Base-by-base conservation (phyloP, 2,113 vertebrate genomes). In the Spilogale gracilis region DNA sequence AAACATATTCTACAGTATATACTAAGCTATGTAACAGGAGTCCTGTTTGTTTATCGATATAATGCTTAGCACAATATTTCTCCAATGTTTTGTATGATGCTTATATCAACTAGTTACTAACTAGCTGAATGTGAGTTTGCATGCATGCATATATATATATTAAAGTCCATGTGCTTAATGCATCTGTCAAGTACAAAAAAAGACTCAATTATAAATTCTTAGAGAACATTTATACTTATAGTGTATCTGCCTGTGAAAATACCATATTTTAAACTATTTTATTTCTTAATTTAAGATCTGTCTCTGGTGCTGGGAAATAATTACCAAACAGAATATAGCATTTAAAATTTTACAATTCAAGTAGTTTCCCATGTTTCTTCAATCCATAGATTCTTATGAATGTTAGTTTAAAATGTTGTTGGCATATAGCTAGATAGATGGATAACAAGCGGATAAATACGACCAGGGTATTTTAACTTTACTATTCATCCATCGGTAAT, bases 281-380 rank as follows among this genome's bases (percentile, higher is more conserved):
- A 69, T 73, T 18, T 7, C 1, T 4, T 71, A 93, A 91, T 60
- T 74, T 95, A 96, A 87, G 14, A 84, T 17, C 9, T 89, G 6
- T 20, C 11, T 84, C 71, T 96, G 56, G 16, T 87, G 0, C 9
- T 85, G 6, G 30, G 18, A 60, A 81, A 58, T 90, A 88, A n/a
- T 65, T 71, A 91, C 60, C 50, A 74, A 52, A 16, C 18, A 79
- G 52, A 10, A 85, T 38, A 61, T 2, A 73, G 20, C 21, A 96
- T 50, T 60, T 87, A 27, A 17, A 94, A 89, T 81, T 93, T 65
- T 94, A 78, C 5, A 94, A 84, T 65, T 65, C 56, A 95, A 6
- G 17, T 78, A 83, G 9, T 69, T 87, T 79, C 17, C 6, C 92
- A 3, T 85, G 56, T 91, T 97, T n/a, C 48, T 74, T 76, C 23